Percentiles rank a stretch among this genome's conserved stretches.
Conservation (phyloP, 2,113 vertebrate species). For the Tachycineta bicolor region DNA sequence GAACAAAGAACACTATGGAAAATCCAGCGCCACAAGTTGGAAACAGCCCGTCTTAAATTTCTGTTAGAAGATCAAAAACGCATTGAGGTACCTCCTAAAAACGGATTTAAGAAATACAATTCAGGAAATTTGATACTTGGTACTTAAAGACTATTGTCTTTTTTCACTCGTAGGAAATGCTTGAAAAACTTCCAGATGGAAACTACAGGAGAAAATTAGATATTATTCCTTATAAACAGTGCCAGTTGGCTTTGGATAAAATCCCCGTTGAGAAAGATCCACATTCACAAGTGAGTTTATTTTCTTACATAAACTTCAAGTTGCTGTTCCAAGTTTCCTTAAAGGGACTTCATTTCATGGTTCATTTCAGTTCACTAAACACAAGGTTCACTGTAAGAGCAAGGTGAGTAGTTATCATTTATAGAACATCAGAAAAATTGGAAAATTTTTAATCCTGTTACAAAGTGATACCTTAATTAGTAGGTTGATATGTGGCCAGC, state of each 20-base stretch:
- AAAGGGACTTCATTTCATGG: neutral
- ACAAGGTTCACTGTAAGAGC: neutral
- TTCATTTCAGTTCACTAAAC: neutral
- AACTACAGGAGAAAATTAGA: conserved; percentile 61
- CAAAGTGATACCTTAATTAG: neutral
- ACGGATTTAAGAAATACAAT: neutral
- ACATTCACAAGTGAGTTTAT: conserved; percentile 42
- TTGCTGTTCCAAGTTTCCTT: neutral
- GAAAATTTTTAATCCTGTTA: neutral
- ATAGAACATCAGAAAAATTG: neutral
- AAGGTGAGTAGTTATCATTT: neutral
- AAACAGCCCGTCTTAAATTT: conserved; percentile 80
- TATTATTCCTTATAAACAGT: conserved; percentile 11
- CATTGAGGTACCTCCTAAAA: conserved; percentile 73
- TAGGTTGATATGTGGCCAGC: neutral
- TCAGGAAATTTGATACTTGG: neutral
- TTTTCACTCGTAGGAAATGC: conserved; percentile 66
- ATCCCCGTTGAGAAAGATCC: neutral
- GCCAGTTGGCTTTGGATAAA: neutral
- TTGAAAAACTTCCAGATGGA: conserved; percentile 77
- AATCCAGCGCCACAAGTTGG: conserved; percentile 85
- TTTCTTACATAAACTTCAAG: neutral
- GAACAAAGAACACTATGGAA: conserved; percentile 91
- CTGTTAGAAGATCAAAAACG: conserved; percentile 76
- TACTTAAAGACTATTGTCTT: neutral